Evolutionary conservation across 2,113 vertebrate genomes (phyloP).

Genomic region (Haemorhous mexicanus): DNA sequence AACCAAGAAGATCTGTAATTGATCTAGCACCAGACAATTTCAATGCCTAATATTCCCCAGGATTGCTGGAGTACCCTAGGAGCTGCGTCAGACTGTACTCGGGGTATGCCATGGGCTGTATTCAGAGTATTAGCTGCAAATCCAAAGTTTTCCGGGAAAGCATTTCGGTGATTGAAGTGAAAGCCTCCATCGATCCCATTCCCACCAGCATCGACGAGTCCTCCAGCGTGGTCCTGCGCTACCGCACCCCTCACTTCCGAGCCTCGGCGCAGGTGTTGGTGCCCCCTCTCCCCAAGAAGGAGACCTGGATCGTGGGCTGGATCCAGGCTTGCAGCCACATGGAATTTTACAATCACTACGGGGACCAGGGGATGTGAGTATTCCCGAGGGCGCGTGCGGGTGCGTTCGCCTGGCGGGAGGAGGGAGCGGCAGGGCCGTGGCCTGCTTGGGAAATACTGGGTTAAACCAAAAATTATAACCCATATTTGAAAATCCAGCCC

Average conservation of each 20-base stretch:
- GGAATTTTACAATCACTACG: constrained; percentile 98
- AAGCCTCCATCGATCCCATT: constrained; percentile 89
- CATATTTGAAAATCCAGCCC: not conserved
- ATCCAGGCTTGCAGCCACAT: constrained; percentile 98
- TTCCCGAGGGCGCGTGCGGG: not conserved
- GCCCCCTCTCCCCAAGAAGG: constrained; percentile 87
- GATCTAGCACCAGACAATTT: constrained; percentile 68
- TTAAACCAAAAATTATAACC: not conserved
- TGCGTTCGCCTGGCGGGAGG: not conserved
- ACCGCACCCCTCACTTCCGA: constrained; percentile 95
- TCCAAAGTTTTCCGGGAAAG: constrained; percentile 95
- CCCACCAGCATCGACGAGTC: constrained; percentile 98
- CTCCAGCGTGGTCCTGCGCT: constrained; percentile 93
- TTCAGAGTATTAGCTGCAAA: constrained; percentile 97
- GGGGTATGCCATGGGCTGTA: constrained; percentile 94
- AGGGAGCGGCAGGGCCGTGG: not conserved
- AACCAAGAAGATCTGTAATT: constrained; percentile 50
- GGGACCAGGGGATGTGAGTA: constrained; percentile 95
- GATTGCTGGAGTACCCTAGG: constrained; percentile 82
- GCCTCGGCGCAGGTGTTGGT: constrained; percentile 91
- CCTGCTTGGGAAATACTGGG: not conserved
- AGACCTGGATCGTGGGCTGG: constrained; percentile 98
- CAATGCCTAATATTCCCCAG: constrained; percentile 82
- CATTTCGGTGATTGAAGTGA: constrained; percentile 89
- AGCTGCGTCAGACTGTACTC: constrained; percentile 73